Evolutionary conservation across 2,113 vertebrate species (phyloP).

Genomic region (Cyrtonyx montezumae): DNA sequence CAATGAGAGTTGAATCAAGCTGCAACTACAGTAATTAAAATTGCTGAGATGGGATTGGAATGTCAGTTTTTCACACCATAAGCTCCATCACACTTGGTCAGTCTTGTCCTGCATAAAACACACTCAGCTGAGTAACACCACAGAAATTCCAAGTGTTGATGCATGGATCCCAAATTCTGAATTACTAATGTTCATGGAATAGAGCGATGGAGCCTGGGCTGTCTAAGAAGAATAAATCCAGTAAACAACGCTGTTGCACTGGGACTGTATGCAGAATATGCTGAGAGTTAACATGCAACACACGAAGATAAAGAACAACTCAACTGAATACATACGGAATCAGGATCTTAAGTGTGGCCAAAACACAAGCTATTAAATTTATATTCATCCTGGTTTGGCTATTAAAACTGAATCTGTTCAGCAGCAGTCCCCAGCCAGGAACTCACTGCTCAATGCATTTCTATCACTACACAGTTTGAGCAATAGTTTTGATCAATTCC

Average conservation of each 20-base stretch:
- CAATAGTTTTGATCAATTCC: slow-evolving; percentile 50
- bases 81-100: accelerated
- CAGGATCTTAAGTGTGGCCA: background rate
- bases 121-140: accelerated
- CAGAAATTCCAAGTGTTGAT: background rate
- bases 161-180: no score
- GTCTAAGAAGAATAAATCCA: background rate
- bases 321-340: background rate
- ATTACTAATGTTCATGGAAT: no score
- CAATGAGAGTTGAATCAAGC: background rate
- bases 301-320: background rate
- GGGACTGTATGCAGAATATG: background rate
- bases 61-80: background rate
- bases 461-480: background rate
- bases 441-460: slow-evolving; percentile 44
- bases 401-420: background rate
- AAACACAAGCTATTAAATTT: background rate
- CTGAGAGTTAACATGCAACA: background rate
- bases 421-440: background rate
- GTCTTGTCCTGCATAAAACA: background rate
- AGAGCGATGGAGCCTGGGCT: background rate
- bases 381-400: background rate
- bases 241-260: background rate
- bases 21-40: background rate
- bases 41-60: background rate